Percentiles rank a stretch among this genome's conserved stretches.
Evolutionary conservation across 2,888 invertebrate genomes (phyloP).

Genomic region (Stenolophus ochropezus): DNA sequence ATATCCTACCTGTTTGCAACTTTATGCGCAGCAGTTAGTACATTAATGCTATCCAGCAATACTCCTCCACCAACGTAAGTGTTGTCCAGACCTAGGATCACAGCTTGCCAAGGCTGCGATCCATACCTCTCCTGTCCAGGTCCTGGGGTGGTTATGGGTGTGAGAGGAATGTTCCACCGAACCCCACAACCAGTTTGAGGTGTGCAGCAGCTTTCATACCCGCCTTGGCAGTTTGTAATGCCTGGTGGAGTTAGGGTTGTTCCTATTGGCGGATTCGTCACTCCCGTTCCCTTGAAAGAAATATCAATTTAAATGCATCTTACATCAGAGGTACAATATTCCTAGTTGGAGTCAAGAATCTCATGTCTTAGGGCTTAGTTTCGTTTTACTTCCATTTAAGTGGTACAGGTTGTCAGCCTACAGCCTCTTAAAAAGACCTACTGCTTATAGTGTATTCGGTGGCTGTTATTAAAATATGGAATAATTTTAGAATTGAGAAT

Average conservation of each 20-base stretch:
- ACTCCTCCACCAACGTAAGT: conserved; percentile 81
- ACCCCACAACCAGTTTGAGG: conserved; percentile 51
- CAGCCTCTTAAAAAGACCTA: no score
- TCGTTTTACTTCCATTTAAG: no score
- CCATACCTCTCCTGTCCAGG: conserved; percentile 52
- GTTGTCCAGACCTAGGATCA: conserved; percentile 50
- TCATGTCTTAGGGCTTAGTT: no score
- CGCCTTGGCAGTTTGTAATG: conserved; percentile 7
- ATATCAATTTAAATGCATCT: not conserved
- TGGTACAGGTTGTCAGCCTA: no score
- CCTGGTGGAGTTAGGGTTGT: conserved; percentile 34
- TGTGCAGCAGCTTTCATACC: conserved; percentile 11
- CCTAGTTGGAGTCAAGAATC: no score
- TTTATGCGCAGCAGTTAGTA: conserved; percentile 82
- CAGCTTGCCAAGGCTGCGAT: conserved; percentile 57
- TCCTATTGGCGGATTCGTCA: conserved; percentile 35
- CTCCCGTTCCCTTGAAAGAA: conserved; percentile 9
- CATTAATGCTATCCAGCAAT: conserved; percentile 77
- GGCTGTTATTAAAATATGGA: no score
- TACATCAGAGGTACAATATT: no score
- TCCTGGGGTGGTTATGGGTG: conserved; percentile 16
- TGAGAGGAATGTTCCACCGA: conserved; percentile 38
- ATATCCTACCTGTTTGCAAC: conserved; percentile 67
- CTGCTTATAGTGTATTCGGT: no score
- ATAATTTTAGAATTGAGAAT: no score